Evolutionary conservation across 2,797 vertebrate species (phyloP).

Genomic region (Amazona ochrocephala): DNA sequence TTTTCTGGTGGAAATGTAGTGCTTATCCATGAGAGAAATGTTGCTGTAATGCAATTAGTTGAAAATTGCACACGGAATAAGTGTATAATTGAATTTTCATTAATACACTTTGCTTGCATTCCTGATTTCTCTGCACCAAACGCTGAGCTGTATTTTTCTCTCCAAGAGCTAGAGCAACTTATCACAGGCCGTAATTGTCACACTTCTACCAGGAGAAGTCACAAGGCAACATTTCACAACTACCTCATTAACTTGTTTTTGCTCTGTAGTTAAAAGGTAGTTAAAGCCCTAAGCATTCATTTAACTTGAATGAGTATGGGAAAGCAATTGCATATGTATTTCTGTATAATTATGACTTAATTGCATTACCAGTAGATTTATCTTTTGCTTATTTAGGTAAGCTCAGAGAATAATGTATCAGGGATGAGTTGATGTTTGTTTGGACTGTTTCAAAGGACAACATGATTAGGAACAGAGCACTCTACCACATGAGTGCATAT

Average conservation of each 20-base stretch:
- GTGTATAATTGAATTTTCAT: constrained; percentile 71
- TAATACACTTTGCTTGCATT: constrained; percentile 51
- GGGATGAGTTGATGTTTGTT: constrained; percentile 12
- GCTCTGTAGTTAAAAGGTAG: constrained; percentile 65
- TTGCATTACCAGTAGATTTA: constrained; percentile 54
- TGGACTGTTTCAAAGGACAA: constrained; percentile 15
- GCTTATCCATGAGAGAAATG: constrained; percentile 41
- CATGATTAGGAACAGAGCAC: neutral
- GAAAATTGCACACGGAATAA: constrained; percentile 64
- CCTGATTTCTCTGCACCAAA: constrained; percentile 20
- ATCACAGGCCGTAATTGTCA: neutral
- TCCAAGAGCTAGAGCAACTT: neutral
- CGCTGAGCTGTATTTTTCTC: neutral
- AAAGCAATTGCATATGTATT: constrained; percentile 69
- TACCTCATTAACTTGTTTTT: constrained; percentile 54
- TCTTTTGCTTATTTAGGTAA: constrained; percentile 60
- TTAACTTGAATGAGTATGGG: constrained; percentile 60
- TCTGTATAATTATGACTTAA: constrained; percentile 69
- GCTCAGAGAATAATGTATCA: constrained; percentile 19
- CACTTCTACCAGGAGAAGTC: neutral
- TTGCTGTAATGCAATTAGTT: constrained; percentile 66
- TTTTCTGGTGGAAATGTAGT: constrained; percentile 34
- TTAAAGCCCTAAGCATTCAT: constrained; percentile 63
- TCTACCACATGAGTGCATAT: neutral
- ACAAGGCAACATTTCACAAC: constrained; percentile 4